Percentiles rank a stretch among this genome's conserved stretches.
Conservation (phyloP, 2,888 invertebrate species). For the Phengaris arion region DNA sequence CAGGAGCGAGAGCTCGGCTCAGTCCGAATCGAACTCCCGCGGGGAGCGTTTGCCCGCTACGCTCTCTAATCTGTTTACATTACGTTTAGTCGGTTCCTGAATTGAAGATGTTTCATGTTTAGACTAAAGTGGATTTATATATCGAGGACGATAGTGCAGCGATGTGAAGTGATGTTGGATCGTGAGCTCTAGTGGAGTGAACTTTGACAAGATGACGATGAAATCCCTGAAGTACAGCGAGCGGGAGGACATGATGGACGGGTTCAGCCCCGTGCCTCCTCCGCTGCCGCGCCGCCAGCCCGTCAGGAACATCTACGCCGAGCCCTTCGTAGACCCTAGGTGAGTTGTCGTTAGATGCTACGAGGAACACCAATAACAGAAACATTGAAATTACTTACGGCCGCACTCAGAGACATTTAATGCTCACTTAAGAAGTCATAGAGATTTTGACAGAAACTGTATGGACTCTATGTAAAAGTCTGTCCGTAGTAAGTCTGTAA, state of each 20-base stretch:
- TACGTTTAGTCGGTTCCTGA: constrained; percentile 34
- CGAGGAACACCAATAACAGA: not conserved
- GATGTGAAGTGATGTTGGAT: constrained; percentile 71
- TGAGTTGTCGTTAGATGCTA: constrained; percentile 50
- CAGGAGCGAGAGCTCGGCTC: constrained; percentile 42
- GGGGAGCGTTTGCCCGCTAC: constrained; percentile 42
- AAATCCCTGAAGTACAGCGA: constrained; percentile 80
- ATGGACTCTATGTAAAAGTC: no score
- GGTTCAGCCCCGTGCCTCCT: constrained; percentile 80
- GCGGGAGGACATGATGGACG: constrained; percentile 77
- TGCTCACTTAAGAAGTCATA: no score
- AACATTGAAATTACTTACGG: not conserved
- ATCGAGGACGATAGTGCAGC: constrained; percentile 51
- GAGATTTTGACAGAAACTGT: no score
- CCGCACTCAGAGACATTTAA: no score
- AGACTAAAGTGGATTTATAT: constrained; percentile 45
- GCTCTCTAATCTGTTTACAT: constrained; percentile 31
- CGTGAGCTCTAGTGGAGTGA: constrained; percentile 64
- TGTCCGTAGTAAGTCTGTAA: no score
- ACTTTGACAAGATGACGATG: constrained; percentile 79
- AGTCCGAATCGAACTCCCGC: constrained; percentile 60
- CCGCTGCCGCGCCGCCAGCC: constrained; percentile 82
- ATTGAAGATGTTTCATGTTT: constrained; percentile 42
- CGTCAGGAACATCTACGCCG: constrained; percentile 83
- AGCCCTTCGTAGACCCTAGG: constrained; percentile 82